Percentiles rank a stretch among this genome's conserved stretches.
These are phyloP conservation scores for Hippopotamyrus pictus DNA, from an alignment of 2,797 vertebrate genomes.

Conservation along the genomic window DNA sequence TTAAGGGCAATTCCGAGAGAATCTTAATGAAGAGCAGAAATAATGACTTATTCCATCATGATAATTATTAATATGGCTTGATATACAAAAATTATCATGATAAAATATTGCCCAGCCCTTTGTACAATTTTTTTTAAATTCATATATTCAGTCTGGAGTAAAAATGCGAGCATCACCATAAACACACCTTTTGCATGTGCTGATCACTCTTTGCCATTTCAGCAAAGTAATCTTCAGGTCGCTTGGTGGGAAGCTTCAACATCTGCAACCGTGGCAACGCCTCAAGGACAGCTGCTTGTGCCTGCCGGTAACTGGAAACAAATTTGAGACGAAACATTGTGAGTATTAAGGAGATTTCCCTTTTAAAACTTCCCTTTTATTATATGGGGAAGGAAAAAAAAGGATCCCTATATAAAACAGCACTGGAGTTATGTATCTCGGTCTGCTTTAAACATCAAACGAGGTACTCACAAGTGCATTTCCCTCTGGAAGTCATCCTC, in stretches of 20 bases:
- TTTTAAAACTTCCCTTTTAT: not conserved
- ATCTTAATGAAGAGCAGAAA: not conserved
- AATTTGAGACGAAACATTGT: not conserved
- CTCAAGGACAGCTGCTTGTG: slow-evolving; percentile 79
- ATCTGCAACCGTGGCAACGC: slow-evolving; percentile 74
- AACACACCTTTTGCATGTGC: slow-evolving; percentile 91
- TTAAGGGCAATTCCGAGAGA: not conserved
- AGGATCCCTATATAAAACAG: not conserved
- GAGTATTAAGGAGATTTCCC: not conserved
- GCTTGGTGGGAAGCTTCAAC: slow-evolving; percentile 67
- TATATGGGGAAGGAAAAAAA: not conserved
- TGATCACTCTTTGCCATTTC: slow-evolving; percentile 98
- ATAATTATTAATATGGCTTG: not conserved
- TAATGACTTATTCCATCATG: not conserved
- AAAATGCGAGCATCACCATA: not conserved
- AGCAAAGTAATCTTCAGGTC: slow-evolving; percentile 93
- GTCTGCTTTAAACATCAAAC: not conserved
- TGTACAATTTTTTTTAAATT: not conserved
- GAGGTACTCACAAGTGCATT: slow-evolving; percentile 84
- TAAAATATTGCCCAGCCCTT: not conserved
- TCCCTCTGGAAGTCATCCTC: slow-evolving; percentile 93
- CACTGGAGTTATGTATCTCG: not conserved
- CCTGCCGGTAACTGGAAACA: slow-evolving; percentile 78
- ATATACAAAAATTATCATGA: not conserved
- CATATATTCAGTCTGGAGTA: not conserved